Base-by-base conservation (phyloP, 2,797 vertebrate species). In the Phrynocephalus forsythii region DNA sequence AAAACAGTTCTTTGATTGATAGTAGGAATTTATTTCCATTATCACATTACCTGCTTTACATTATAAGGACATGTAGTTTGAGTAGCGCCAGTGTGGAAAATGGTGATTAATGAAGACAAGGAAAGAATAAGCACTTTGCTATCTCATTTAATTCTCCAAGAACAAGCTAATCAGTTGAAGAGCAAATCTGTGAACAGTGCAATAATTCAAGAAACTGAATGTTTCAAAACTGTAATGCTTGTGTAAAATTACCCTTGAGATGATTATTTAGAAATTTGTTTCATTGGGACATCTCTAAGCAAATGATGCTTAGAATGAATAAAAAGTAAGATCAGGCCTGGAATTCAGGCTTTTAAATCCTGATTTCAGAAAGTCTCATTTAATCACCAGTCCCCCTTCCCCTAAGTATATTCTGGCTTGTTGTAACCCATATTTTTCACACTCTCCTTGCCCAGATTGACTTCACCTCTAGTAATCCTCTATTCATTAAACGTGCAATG, bases 201-300 rank as follows among this genome's bases (percentile, higher is more conserved):
- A 56, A 24, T 48, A 80, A 84, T 56, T 87, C 20, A 67, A 60
- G 79, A 69, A 88, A 82, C n/a, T 33, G 60, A 28, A 90, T 73
- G 28, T 87, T 85, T 91, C 0, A 87, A 89, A 89, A 85, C 9
- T n/a, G 16, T 77, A 76, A 82, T 75, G 52, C 50, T 75, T 3
- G 15, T 78, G 75, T 79, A 78, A 78, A 85, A 78, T 69, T 72
- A 48, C n/a, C 50, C 10, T 56, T 10, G 60, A 79, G 52, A 60
- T 33, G 28, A 30, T 77, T 67, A 67, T 26, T 76, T 71, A 28
- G 15, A 68, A 76, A 28, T 38, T 5, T 56, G 16, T 73, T 67
- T n/a, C 15, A 16, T 69, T 84, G 30, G 4, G 33, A 76, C 22
- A 26, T 18, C 76, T 82, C 28, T 18, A 44, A 60, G 38, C 26